A percentile compares a stretch with the other conserved stretches of the same genome.
Conservation (phyloP, 2,888 invertebrate species). For the Disparrhopalites patrizii region DNA sequence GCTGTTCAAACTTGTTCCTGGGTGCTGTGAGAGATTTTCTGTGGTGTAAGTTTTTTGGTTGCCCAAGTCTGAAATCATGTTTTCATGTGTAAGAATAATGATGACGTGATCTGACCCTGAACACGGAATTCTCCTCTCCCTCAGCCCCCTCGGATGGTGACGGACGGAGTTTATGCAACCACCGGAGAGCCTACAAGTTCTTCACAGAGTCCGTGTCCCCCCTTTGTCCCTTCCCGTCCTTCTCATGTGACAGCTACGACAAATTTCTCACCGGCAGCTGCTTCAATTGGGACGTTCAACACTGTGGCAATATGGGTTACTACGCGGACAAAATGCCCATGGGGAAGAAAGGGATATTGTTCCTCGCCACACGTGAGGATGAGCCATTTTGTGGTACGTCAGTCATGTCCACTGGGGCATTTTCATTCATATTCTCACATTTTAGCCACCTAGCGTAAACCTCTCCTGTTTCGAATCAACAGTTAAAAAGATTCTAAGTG, state of each 20-base stretch:
- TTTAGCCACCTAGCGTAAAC: not conserved
- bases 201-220: slow-evolving; percentile 92
- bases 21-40: slow-evolving; percentile 87
- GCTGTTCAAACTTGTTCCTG: slow-evolving; percentile 85
- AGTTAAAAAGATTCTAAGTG: no score
- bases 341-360: slow-evolving; percentile 56
- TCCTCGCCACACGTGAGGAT: slow-evolving; percentile 80
- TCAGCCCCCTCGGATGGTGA: slow-evolving; percentile 68
- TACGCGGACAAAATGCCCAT: slow-evolving; percentile 64
- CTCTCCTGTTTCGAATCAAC: no score
- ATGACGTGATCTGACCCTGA: no score
- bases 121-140: no score
- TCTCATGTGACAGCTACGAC: slow-evolving; percentile 79
- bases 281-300: slow-evolving; percentile 62
- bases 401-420: not conserved
- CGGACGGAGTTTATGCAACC: slow-evolving; percentile 86
- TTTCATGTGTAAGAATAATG: not conserved
- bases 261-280: slow-evolving; percentile 74
- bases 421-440: not conserved
- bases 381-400: slow-evolving; percentile 82
- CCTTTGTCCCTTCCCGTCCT: slow-evolving; percentile 85
- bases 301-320: slow-evolving; percentile 90
- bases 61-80: not conserved
- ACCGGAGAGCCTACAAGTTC: slow-evolving; percentile 86
- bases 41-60: slow-evolving; percentile 68